Percentiles rank a stretch among this genome's conserved stretches.
Conservation (phyloP, 2,113 vertebrate species). For the Semicossyphus pulcher region DNA sequence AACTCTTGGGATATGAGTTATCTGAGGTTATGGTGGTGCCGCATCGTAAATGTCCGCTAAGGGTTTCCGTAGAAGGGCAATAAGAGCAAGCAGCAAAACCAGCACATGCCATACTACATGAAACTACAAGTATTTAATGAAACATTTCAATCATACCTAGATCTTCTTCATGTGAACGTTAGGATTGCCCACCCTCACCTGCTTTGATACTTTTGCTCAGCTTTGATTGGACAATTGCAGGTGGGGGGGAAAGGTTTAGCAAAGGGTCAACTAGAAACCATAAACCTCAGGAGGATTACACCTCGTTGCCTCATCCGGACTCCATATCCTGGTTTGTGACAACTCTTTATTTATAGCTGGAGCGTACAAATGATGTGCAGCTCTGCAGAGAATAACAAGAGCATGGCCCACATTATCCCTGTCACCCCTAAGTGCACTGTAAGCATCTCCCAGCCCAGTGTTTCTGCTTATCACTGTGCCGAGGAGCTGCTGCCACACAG, state of each 20-base stretch:
- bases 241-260: neutral
- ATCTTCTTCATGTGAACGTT: neutral
- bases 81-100: too few species aligned
- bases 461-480: constrained; percentile 53
- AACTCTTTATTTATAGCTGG: constrained; percentile 54
- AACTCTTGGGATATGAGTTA: too few species aligned
- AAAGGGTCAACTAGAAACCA: constrained; percentile 11
- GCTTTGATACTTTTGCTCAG: neutral
- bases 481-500: constrained; percentile 53
- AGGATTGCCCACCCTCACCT: neutral
- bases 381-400: constrained; percentile 64
- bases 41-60: too few species aligned
- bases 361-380: constrained; percentile 45
- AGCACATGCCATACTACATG: too few species aligned
- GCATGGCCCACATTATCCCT: constrained; percentile 51
- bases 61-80: too few species aligned
- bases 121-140: too few species aligned
- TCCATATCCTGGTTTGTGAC: constrained; percentile 19
- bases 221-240: neutral
- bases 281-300: neutral
- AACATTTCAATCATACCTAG: too few species aligned
- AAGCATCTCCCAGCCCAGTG: constrained; percentile 59
- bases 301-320: constrained; percentile 15
- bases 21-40: too few species aligned
- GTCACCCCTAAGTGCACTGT: constrained; percentile 58